Evolutionary conservation across 2,113 vertebrate species (phyloP).

Genomic region (Microcebus lehilahytsara): DNA sequence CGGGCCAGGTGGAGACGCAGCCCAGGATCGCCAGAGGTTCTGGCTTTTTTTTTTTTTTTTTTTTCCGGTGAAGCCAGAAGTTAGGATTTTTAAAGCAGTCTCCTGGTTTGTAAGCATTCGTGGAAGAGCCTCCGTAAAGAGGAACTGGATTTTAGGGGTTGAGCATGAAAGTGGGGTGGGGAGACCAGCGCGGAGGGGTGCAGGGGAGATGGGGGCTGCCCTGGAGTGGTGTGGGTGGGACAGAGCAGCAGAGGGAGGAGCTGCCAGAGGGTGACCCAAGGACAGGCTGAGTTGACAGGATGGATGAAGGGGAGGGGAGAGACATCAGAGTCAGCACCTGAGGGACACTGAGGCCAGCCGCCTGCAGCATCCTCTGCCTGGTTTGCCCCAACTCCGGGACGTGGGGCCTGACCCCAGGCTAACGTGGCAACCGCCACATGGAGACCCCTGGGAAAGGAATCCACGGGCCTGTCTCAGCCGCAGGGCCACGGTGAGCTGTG

Average conservation of each 20-base stretch:
- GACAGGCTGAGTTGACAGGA: background rate
- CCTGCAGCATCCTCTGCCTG: background rate
- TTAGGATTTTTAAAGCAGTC: background rate
- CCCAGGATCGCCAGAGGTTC: background rate
- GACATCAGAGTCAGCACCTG: rapidly evolving
- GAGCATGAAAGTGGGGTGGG: rapidly evolving
- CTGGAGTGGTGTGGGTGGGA: background rate
- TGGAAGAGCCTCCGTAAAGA: background rate
- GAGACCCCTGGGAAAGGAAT: background rate
- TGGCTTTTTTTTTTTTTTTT: background rate
- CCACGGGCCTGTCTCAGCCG: background rate
- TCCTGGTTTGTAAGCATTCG: background rate
- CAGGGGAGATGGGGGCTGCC: background rate
- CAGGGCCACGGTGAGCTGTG: rapidly evolving
- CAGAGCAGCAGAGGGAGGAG: rapidly evolving
- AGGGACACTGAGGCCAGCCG: background rate
- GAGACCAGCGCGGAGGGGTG: background rate
- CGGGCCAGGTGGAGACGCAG: background rate
- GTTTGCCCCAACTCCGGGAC: background rate
- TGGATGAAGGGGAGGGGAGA: rapidly evolving
- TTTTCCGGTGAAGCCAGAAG: background rate
- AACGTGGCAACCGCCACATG: background rate
- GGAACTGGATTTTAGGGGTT: background rate
- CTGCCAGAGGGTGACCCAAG: rapidly evolving
- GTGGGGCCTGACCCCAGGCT: background rate